Evolutionary conservation across 2,888 invertebrate genomes (phyloP), one percentile per base, ranked within the genome.

Genomic region (Orthosia incerta): DNA sequence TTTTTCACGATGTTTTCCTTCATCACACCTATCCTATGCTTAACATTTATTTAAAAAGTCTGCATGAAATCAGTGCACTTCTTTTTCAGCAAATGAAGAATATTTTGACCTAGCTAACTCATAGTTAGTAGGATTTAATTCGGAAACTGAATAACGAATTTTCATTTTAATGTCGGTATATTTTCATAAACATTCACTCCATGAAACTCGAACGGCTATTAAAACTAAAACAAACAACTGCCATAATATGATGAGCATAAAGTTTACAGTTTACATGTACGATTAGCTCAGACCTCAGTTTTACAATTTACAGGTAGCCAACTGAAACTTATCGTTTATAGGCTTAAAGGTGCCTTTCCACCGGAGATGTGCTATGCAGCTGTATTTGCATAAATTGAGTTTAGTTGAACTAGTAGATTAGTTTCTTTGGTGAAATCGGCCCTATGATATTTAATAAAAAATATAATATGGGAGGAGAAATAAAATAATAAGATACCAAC

Each of bases 141-240:
- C 51, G 23, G 12, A 18, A 39, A 1, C 45, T 51, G 4, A 11
- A 59, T 45, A 59, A 51, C 13, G 3, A n/a, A n/a, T 59, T 71
- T 71, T 59, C 71, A 57, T 50, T 50, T 71, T 31, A 16, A 1
- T n/a, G n/a, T 39, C 5, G 9, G 39, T 51, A 67, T 2, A 48
- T 51, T 59, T 45, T 46, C 73, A 72, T 15, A 60, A 72, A 60
- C 51, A 46, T 71, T 23, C 1, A 64, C 31, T 59, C 23, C 31
- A 18, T 56, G 45, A 46, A 76, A 75, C 55, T 13, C 15, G 18
- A 46, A 39, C 45, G 51, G 50, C 23, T 76, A 56, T 61, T 61
- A 75, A 76, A 68, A 76, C 46, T 57, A 20, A 68, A 76, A n/a
- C 23, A 51, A 76, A 68, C 61, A 75, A 62, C 62, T 18, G 11